Percentiles rank a stretch among this genome's conserved stretches.
These are phyloP conservation scores for Microplitis demolitor DNA, from an alignment of 1,140 invertebrate genomes.

Conservation along the genomic window DNA sequence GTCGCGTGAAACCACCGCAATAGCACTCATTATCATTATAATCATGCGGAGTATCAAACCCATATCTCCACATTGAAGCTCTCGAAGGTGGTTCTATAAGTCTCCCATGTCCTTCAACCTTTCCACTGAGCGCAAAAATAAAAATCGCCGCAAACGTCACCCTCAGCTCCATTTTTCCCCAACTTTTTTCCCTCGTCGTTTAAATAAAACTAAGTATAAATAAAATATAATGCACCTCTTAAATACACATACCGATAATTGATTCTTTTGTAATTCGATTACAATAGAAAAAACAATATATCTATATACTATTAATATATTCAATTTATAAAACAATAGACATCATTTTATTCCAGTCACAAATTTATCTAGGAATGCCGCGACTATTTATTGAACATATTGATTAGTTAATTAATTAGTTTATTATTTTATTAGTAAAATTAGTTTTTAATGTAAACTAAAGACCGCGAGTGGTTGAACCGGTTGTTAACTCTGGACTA, in stretches of 20 bases:
- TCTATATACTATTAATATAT: background rate
- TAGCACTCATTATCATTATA: slow-evolving; percentile 91
- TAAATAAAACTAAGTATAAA: no score
- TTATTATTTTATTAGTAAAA: no score
- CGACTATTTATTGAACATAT: background rate
- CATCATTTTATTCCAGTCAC: background rate
- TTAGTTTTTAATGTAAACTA: no score
- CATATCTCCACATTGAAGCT: slow-evolving; percentile 79
- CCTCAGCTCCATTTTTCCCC: no score
- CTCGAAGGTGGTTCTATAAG: slow-evolving; percentile 84
- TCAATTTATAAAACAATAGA: background rate
- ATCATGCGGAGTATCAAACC: slow-evolving; percentile 68
- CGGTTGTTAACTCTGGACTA: no score
- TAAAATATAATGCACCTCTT: no score
- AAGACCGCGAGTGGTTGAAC: no score
- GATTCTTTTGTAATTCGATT: no score
- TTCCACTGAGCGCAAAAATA: slow-evolving; percentile 3
- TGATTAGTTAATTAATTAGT: background rate
- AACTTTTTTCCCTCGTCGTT: no score
- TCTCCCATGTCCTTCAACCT: slow-evolving; percentile 70
- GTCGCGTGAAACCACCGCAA: slow-evolving; percentile 83
- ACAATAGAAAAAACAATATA: no score
- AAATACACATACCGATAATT: no score
- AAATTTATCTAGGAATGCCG: background rate
- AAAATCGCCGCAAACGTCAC: slow-evolving; percentile 10